Percentiles rank a stretch among this genome's conserved stretches.
These are phyloP conservation scores for Notechis scutatus DNA, from an alignment of 2,113 vertebrate genomes.

Conservation along the genomic window DNA sequence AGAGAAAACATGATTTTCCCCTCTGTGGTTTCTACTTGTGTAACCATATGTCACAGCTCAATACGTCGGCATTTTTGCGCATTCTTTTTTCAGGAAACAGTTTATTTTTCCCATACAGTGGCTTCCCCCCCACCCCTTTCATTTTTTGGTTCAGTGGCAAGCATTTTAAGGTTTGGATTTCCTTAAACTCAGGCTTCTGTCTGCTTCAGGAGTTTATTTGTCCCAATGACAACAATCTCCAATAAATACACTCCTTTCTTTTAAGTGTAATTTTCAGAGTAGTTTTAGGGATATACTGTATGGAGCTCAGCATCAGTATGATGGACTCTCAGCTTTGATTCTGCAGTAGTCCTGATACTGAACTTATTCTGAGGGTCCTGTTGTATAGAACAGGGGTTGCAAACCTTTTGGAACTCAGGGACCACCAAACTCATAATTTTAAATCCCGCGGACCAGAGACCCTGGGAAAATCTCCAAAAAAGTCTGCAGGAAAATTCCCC, in stretches of 20 bases:
- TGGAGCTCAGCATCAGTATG: background rate
- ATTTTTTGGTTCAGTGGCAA: conserved; percentile 7
- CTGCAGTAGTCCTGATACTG: background rate
- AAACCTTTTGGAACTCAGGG: too few species aligned
- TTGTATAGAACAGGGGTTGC: background rate
- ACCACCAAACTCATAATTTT: too few species aligned
- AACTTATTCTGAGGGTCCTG: background rate
- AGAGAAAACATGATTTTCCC: conserved; percentile 85
- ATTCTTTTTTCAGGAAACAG: conserved; percentile 69
- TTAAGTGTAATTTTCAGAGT: background rate
- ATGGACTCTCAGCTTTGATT: background rate
- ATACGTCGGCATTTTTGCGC: conserved; percentile 67
- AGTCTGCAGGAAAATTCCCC: too few species aligned
- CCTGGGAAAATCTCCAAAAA: too few species aligned
- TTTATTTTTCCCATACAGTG: conserved; percentile 70
- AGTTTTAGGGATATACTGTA: background rate
- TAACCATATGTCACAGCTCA: conserved; percentile 78
- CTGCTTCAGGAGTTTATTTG: conserved; percentile 44
- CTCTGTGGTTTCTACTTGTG: conserved; percentile 80
- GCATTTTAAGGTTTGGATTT: conserved; percentile 53
- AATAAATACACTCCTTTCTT: background rate
- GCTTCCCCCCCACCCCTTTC: conserved; percentile 15
- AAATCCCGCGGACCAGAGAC: too few species aligned
- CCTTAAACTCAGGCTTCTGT: background rate
- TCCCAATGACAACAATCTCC: conserved; percentile 14